Percentiles rank a stretch among this genome's conserved stretches.
These are phyloP conservation scores for Philaenus spumarius DNA, from an alignment of 1,140 invertebrate genomes.

Conservation along the genomic window DNA sequence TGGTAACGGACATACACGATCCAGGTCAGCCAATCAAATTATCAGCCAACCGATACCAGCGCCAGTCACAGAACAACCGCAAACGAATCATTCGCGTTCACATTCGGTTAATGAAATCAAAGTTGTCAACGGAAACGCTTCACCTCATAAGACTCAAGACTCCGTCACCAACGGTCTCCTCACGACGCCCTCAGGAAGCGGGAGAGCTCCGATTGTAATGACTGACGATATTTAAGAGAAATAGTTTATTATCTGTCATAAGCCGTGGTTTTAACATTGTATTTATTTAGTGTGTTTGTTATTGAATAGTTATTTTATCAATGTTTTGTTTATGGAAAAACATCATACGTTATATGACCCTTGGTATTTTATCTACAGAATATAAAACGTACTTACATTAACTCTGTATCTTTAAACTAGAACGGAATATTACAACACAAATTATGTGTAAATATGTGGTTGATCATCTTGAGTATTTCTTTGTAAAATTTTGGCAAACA, in stretches of 20 bases:
- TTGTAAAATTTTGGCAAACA: too few relatives aligned
- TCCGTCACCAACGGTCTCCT: slow-evolving; percentile 44
- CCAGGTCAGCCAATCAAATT: slow-evolving; percentile 47
- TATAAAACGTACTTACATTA: slow-evolving; percentile 1
- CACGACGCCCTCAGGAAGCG: too few relatives aligned
- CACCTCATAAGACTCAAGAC: slow-evolving; percentile 48
- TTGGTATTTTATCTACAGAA: slow-evolving; percentile 35
- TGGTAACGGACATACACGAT: slow-evolving; percentile 43
- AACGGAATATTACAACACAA: too few relatives aligned
- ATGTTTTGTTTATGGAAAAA: background rate
- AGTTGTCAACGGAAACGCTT: slow-evolving; percentile 57
- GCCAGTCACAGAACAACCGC: slow-evolving; percentile 40
- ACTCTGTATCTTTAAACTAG: background rate
- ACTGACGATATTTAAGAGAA: slow-evolving; percentile 52
- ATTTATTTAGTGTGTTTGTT: background rate
- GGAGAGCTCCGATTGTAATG: slow-evolving; percentile 53
- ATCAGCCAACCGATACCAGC: slow-evolving; percentile 39
- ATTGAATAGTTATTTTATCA: slow-evolving; percentile 11
- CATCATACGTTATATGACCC: slow-evolving; percentile 28
- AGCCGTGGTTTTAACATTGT: slow-evolving; percentile 13
- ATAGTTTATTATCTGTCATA: background rate
- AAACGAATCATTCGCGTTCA: slow-evolving; percentile 51
- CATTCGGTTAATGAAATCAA: slow-evolving; percentile 69
- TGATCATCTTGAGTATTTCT: too few relatives aligned
- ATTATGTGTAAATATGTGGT: too few relatives aligned